phyloP scores from a whole-genome alignment of 1,140 invertebrate species.

The Catajapyx aquilonaris region DNA sequence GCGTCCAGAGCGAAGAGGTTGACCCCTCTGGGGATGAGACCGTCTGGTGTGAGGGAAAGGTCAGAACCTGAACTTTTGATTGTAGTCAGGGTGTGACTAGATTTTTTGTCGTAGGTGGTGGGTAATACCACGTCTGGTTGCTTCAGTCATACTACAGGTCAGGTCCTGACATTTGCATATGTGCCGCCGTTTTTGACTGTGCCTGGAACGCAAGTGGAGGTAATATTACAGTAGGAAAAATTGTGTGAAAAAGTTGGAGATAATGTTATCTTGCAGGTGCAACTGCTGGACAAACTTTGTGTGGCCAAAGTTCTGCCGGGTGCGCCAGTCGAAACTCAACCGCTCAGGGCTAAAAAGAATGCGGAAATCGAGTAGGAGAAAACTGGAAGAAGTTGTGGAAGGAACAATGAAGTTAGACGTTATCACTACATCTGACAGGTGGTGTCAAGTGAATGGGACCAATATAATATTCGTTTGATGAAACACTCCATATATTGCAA shows the following conservation, averaged over 20 bases:
- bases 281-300: slow-evolving; percentile 15
- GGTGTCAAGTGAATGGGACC: no score
- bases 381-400: no score
- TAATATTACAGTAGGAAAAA: neutral
- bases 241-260: neutral
- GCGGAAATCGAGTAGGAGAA: no score
- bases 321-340: slow-evolving; percentile 12
- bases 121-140: slow-evolving; percentile 20
- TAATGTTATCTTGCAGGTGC: slow-evolving; percentile 11
- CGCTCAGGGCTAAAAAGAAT: neutral
- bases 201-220: slow-evolving; percentile 14
- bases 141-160: slow-evolving; percentile 14
- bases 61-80: slow-evolving; percentile 4
- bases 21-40: slow-evolving; percentile 17
- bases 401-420: no score
- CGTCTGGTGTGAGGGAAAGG: slow-evolving; percentile 11
- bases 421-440: no score
- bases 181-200: slow-evolving; percentile 14
- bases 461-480: no score
- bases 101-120: slow-evolving; percentile 15
- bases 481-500: no score
- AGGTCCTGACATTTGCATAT: slow-evolving; percentile 18
- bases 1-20: slow-evolving; percentile 15
- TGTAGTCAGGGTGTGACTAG: neutral
- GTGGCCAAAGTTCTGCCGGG: slow-evolving; percentile 13